Evolutionary conservation across 2,113 vertebrate species (phyloP), one percentile per base, ranked within the genome.

Genomic region (Odobenus rosmarus): DNA sequence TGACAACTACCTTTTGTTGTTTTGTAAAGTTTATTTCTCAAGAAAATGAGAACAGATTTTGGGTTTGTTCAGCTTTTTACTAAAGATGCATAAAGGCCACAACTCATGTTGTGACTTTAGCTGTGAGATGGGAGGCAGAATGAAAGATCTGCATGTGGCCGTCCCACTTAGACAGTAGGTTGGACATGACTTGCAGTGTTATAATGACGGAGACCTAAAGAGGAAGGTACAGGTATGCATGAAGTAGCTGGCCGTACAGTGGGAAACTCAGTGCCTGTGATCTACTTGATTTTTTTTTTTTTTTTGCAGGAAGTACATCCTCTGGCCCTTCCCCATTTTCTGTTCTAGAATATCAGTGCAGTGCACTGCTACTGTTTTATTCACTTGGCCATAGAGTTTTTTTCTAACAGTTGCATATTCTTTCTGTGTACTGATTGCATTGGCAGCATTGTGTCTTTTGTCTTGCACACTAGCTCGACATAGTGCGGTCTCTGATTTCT

Each of bases 401-500:
- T 3, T 4, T 95, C 90, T 88, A 62, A n/a, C 57, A 84, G 91
- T 69, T 1, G 55, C 96, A 7, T 53, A 19, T 96, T 97, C 92
- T 97, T 97, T 93, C 89, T 88, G 88, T 97, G 7, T 89, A 64
- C 95, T 97, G 61, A 88, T 36, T 71, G 59, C 91, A 16, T 92
- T 88, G 88, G 55, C 87, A 95, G 97, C 72, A 0, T 94, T 97
- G 82, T 96, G 91, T 94, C 95, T 94, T 80, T 79, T 88, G 76
- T 62, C 51, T 81, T 79, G 97, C 87, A 88, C 92, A 84, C 36
- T 2, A 19, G 71, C 86, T 97, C 90, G 8, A 2, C 46, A 61
- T 97, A 97, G 93, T 79, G 88, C 95, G 84, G 92, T 93, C 95
- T 97, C 71, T 74, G 84, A 62, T 88, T 97, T 97, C 79, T 42